Conservation (phyloP, 92 coral and sea anemone species). For the Phymanthus crucifer region DNA sequence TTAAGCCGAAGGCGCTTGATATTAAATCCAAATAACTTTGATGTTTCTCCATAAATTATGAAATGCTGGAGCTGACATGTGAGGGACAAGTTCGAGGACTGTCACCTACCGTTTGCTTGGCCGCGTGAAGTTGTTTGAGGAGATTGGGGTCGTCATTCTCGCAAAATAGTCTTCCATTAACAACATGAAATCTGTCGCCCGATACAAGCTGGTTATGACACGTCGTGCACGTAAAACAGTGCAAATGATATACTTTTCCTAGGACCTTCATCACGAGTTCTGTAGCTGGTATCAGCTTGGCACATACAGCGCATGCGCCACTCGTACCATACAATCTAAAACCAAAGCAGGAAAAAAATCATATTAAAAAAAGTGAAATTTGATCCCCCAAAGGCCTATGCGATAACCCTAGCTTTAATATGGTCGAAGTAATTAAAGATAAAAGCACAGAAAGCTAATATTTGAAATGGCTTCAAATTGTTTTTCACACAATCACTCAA, state of each 20-base stretch:
- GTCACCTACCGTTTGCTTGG: conserved; percentile 86
- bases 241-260: conserved; percentile 94
- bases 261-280: conserved; percentile 97
- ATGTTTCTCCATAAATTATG: conserved; percentile 55
- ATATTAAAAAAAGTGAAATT: conserved; percentile 31
- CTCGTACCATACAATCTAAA: conserved; percentile 92
- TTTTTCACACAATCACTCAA: conserved; percentile 77
- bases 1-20: conserved; percentile 80
- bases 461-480: conserved; percentile 91
- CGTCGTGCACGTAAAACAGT: conserved; percentile 94
- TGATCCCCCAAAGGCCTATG: conserved; percentile 56
- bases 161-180: conserved; percentile 95
- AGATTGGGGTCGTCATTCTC: conserved; percentile 91
- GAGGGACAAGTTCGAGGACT: background rate
- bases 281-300: conserved; percentile 93
- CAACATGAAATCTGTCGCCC: conserved; percentile 96
- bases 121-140: conserved; percentile 75
- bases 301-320: conserved; percentile 99
- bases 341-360: conserved; percentile 34
- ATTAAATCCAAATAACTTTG: conserved; percentile 80
- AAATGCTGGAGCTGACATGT: conserved; percentile 66
- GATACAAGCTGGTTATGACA: conserved; percentile 93
- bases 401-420: conserved; percentile 83
- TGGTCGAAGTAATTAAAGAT: conserved; percentile 88
- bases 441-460: conserved; percentile 88